Base-by-base conservation (phyloP, 2,113 vertebrate genomes). In the Epinephelus fuscoguttatus region DNA sequence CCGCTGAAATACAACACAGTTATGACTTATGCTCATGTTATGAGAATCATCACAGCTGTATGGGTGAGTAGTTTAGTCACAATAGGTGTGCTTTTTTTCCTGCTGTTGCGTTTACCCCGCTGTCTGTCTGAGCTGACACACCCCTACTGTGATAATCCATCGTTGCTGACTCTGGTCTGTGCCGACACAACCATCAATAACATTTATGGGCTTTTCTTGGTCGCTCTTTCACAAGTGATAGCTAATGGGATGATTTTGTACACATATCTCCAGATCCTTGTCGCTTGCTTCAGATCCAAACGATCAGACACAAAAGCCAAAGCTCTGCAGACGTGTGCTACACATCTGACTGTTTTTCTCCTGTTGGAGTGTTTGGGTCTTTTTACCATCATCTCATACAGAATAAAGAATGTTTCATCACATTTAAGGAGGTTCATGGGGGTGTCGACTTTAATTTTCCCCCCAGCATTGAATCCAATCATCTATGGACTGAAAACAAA, bases 401-500 rank as follows among this genome's bases (percentile, higher is more conserved):
- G 95, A 74, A 14, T 96, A 3, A 80, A 50, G 0, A 25, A 85
- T 17, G 18, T 90, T 37, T 86, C 95, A 4, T 82, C 87, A 3
- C 45, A 91, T 68, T 76, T 94, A 17, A 89, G 93, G 59, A 87
- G 80, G 69, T 93, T 95, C 55, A 86, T 93, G 0, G 94, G 91
- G 3, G 27, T 93, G 33, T 87, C 88, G 0, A 87, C 91, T 13
- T 85, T 95, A 23, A 92, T 95, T 56, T 92, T 95, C 0, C 94
- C 95, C 0, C 94, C 94, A 1, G 89, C 86, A 5, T 1, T 96
- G 11, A 96, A 96, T 88, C 95, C 95, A 37, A 93, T 96, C 30
- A 92, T 96, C 42, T 96, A 96, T 23, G 94, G 95, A 19, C 74
- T 95, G 5, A 95, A 82, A 91, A 96, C 93, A 2, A 95, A 92